Conservation (phyloP, 2,888 invertebrate genomes). For the Ypsolopha sequella region DNA sequence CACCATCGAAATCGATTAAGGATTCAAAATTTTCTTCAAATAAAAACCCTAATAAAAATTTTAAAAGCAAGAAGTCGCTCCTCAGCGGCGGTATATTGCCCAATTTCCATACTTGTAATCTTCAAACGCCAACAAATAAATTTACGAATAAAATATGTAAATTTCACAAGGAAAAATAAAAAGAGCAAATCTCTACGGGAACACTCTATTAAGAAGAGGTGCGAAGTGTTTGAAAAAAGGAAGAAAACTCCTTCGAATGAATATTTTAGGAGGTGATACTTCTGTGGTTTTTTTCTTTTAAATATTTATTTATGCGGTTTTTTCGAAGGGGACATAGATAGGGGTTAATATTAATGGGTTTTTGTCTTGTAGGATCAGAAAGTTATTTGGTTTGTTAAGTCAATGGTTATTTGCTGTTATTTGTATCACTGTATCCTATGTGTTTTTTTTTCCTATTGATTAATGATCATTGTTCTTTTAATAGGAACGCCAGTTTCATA, state of each 20-base stretch:
- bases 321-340: conserved; percentile 21
- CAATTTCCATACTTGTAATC: conserved; percentile 52
- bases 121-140: conserved; percentile 33
- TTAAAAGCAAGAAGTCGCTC: conserved; percentile 18
- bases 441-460: too few relatives aligned
- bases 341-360: conserved; percentile 44
- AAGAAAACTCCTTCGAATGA: conserved; percentile 21
- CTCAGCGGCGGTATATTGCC: conserved; percentile 26
- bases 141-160: conserved; percentile 48
- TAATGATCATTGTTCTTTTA: too few relatives aligned
- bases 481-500: too few relatives aligned
- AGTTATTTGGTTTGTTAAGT: too few relatives aligned
- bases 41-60: too few relatives aligned
- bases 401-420: too few relatives aligned
- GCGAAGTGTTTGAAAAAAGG: conserved; percentile 24
- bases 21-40: too few relatives aligned
- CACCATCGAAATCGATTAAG: too few relatives aligned
- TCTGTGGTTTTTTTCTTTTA: conserved; percentile 24
- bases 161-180: conserved; percentile 30
- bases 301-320: conserved; percentile 46
- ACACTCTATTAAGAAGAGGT: conserved; percentile 32
- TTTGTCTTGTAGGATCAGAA: not conserved
- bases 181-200: conserved; percentile 21
- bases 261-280: conserved; percentile 46
- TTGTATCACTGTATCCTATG: too few relatives aligned